Evolutionary conservation across 1,140 invertebrate species (phyloP).

Genomic region (Drosophila mojavensis): DNA sequence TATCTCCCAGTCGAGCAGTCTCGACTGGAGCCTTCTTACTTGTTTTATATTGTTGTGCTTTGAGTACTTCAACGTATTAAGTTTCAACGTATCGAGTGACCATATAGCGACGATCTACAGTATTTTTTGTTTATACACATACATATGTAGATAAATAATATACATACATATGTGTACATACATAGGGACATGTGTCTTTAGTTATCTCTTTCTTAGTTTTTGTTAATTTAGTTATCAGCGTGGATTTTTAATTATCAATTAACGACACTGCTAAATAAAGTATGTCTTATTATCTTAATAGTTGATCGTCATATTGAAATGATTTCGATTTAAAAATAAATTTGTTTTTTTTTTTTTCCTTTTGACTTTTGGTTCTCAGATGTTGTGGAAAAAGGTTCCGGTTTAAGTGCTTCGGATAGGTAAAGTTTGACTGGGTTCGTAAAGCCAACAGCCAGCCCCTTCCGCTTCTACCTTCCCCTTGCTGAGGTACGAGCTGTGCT

Average conservation of each 20-base stretch:
- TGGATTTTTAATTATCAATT: constrained; percentile 22
- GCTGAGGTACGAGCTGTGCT: constrained; percentile 4
- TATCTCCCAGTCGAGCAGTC: no score
- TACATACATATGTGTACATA: background rate
- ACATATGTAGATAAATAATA: no score
- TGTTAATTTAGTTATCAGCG: no score
- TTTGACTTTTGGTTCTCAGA: constrained; percentile 33
- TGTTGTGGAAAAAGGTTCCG: background rate
- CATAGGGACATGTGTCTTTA: background rate
- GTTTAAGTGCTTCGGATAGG: constrained; percentile 45
- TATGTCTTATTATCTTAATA: constrained; percentile 43
- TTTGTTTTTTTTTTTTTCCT: background rate
- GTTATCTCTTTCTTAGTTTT: background rate
- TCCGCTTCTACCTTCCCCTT: background rate
- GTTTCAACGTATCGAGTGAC: constrained; percentile 38
- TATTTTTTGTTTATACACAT: constrained; percentile 1
- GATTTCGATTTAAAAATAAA: no score
- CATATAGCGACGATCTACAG: constrained; percentile 5
- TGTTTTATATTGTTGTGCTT: background rate
- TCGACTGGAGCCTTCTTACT: no score
- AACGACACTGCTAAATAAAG: constrained; percentile 46
- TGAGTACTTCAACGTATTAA: constrained; percentile 13
- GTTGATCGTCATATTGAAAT: background rate
- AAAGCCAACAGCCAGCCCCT: constrained; percentile 7
- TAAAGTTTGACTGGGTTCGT: constrained; percentile 18